Percentiles rank a stretch among this genome's conserved stretches.
Evolutionary conservation across 2,888 invertebrate genomes (phyloP).

Genomic region (Loripinus fragilis): DNA sequence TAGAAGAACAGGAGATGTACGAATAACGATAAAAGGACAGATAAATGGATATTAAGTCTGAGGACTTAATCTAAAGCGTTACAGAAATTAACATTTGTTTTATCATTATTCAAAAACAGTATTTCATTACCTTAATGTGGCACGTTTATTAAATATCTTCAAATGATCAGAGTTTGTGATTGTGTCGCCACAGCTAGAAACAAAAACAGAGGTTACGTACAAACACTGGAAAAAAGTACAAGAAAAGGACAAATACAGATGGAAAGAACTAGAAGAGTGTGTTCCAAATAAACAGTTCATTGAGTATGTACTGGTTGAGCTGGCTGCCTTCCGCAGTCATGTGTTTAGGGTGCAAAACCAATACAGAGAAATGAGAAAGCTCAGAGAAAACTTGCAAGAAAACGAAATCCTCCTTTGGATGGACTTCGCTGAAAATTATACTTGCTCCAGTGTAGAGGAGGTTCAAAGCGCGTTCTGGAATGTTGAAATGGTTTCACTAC

Average conservation of each 20-base stretch:
- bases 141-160: no score
- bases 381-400: conserved; percentile 37
- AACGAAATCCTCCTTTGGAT: conserved; percentile 44
- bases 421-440: conserved; percentile 55
- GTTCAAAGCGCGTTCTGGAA: conserved; percentile 44
- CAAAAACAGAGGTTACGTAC: neutral
- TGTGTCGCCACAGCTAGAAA: neutral
- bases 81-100: no score
- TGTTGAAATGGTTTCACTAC: conserved; percentile 21
- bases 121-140: no score
- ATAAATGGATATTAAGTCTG: no score
- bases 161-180: no score
- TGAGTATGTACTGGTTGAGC: conserved; percentile 20
- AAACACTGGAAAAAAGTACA: conserved; percentile 30
- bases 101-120: no score
- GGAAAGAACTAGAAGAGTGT: conserved; percentile 25
- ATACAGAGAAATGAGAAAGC: conserved; percentile 37
- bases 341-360: conserved; percentile 42
- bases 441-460: conserved; percentile 41
- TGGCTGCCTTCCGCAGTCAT: conserved; percentile 19
- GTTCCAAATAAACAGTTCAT: conserved; percentile 18
- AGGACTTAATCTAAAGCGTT: no score
- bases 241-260: conserved; percentile 26
- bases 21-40: no score
- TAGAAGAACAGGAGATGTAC: no score